These are phyloP conservation scores for Hipparchia sbordonii DNA, from an alignment of 2,888 invertebrate genomes.

Conservation along the genomic window DNA sequence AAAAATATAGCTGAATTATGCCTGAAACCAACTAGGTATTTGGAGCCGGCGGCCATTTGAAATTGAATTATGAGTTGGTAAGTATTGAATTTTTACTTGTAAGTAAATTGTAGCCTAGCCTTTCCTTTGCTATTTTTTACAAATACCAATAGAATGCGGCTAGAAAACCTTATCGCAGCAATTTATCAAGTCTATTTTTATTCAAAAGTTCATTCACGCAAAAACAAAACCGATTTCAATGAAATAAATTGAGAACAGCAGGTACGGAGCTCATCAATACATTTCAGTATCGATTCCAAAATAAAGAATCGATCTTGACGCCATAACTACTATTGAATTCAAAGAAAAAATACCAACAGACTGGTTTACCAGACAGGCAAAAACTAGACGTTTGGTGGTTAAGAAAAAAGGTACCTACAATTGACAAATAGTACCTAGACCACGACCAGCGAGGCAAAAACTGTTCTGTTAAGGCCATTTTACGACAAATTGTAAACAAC, in stretches of 20 bases:
- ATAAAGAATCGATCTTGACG: conserved; percentile 27
- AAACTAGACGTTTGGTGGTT: conserved; percentile 22
- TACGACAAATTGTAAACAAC: conserved; percentile 22
- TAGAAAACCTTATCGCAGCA: background rate
- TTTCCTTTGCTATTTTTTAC: too few relatives aligned
- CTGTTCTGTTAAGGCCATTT: conserved; percentile 18
- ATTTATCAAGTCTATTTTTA: conserved; percentile 8
- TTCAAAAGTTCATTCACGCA: background rate
- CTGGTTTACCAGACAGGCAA: conserved; percentile 22
- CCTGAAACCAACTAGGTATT: too few relatives aligned
- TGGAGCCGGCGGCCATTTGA: too few relatives aligned
- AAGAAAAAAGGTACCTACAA: conserved; percentile 10
- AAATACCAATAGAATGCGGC: background rate
- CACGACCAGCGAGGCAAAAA: conserved; percentile 5
- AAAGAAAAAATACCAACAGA: conserved; percentile 27
- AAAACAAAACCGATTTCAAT: conserved; percentile 9
- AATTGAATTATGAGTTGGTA: too few relatives aligned
- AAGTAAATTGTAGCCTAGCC: too few relatives aligned
- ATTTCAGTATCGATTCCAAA: conserved; percentile 28
- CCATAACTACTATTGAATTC: conserved; percentile 29
- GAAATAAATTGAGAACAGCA: conserved; percentile 1
- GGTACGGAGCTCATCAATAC: conserved; percentile 10
- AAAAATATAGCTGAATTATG: too few relatives aligned
- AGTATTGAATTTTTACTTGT: too few relatives aligned
- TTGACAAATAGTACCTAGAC: conserved; percentile 18